Percentiles rank a stretch among this genome's conserved stretches.
Conservation (phyloP, 2,888 invertebrate genomes). For the Hirtodrosophila duncani region DNA sequence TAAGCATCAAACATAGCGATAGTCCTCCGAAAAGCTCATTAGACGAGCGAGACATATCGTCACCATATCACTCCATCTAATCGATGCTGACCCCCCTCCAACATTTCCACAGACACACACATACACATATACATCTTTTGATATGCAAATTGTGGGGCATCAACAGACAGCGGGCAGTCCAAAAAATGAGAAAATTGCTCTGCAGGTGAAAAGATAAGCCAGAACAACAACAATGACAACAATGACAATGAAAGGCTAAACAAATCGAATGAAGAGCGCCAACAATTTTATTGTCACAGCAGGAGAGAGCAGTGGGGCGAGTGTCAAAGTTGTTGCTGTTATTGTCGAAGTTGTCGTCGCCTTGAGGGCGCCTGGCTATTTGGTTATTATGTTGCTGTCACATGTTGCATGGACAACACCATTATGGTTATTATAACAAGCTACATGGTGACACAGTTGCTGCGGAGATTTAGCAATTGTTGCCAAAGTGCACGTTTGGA, state of each 20-base stretch:
- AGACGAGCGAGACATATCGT: neutral
- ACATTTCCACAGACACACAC: neutral
- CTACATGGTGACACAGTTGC: no score
- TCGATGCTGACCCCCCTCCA: neutral
- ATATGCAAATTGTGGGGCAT: slow-evolving; percentile 47
- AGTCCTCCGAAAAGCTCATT: slow-evolving; percentile 12
- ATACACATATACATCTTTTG: slow-evolving; percentile 14
- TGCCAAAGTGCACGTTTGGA: no score
- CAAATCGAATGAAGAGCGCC: slow-evolving; percentile 17
- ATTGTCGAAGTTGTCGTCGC: no score
- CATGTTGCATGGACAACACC: slow-evolving; percentile 58
- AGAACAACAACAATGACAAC: neutral
- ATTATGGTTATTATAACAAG: slow-evolving; percentile 41
- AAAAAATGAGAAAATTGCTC: slow-evolving; percentile 29
- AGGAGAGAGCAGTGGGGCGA: no score
- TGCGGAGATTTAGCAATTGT: no score
- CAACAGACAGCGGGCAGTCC: slow-evolving; percentile 39
- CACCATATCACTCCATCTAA: neutral
- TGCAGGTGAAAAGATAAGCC: slow-evolving; percentile 43
- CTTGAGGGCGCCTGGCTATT: slow-evolving; percentile 16
- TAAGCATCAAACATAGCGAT: slow-evolving; percentile 21
- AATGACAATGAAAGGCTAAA: no score
- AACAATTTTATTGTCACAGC: slow-evolving; percentile 28
- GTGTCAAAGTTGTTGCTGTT: no score
- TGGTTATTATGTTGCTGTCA: slow-evolving; percentile 46